Percentiles rank a stretch among this genome's conserved stretches.
Evolutionary conservation across 2,113 vertebrate species (phyloP).

Genomic region (Lutjanus erythropterus): DNA sequence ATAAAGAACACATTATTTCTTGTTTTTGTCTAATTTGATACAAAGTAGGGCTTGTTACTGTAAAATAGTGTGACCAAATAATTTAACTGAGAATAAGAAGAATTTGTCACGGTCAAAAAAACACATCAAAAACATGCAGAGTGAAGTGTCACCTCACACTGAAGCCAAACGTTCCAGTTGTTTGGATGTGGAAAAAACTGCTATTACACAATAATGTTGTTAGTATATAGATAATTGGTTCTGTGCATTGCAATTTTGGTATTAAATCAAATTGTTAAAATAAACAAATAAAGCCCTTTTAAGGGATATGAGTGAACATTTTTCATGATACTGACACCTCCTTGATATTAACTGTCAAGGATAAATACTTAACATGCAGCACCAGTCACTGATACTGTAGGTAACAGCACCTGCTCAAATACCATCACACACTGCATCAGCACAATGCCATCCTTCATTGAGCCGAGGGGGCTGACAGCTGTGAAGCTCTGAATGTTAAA

Average conservation of each 20-base stretch:
- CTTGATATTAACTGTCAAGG: neutral
- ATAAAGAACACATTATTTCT: too few relatives aligned
- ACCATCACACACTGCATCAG: conserved; percentile 11
- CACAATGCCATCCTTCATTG: neutral
- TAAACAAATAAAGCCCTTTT: conserved; percentile 42
- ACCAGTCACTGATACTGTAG: neutral
- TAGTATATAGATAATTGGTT: neutral
- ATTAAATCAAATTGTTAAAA: conserved; percentile 43
- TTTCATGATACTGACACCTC: conserved; percentile 5
- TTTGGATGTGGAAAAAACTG: neutral
- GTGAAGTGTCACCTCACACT: neutral
- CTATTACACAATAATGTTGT: neutral
- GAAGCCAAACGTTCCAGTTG: neutral
- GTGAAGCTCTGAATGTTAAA: neutral
- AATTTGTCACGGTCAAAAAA: too few relatives aligned
- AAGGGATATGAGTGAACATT: neutral
- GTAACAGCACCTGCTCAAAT: neutral
- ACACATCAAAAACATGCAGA: conserved; percentile 9
- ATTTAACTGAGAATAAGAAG: too few relatives aligned
- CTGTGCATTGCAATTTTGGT: conserved; percentile 2
- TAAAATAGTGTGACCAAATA: too few relatives aligned
- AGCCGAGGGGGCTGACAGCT: neutral
- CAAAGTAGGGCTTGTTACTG: too few relatives aligned
- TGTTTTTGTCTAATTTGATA: too few relatives aligned
- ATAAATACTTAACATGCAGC: neutral